Conservation (phyloP, 2,797 vertebrate species). For the Semaprochilodus insignis region DNA sequence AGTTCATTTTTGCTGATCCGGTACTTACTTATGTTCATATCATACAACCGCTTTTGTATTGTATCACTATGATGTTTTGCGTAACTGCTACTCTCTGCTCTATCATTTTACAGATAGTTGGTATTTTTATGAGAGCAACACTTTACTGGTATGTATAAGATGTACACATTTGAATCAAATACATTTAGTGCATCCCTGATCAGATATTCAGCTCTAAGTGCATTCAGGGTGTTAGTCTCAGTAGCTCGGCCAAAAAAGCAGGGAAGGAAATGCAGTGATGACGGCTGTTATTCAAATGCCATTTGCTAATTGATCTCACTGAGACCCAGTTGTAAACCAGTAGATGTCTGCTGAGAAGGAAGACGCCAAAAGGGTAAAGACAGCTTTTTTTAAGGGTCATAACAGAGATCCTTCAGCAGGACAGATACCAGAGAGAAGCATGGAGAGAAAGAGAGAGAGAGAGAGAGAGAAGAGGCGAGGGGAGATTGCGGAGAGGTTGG, state of each 20-base stretch:
- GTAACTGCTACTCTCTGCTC: no score
- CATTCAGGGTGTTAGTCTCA: background rate
- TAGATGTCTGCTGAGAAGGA: background rate
- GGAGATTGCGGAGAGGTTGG: background rate
- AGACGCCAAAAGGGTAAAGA: background rate
- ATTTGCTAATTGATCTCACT: constrained; percentile 19
- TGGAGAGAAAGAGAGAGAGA: no score
- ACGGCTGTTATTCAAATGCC: constrained; percentile 12
- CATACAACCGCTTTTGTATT: no score
- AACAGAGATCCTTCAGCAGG: background rate
- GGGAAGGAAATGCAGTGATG: background rate
- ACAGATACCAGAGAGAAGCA: background rate
- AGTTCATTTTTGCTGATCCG: no score
- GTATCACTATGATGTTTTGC: no score
- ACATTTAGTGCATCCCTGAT: background rate
- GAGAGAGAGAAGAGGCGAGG: no score
- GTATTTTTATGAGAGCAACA: no score
- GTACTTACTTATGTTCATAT: no score
- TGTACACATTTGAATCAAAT: background rate
- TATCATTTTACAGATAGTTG: no score
- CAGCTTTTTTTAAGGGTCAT: background rate
- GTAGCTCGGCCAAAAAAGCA: background rate
- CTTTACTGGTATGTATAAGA: background rate
- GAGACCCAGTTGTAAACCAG: constrained; percentile 8
- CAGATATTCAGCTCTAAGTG: background rate